Percentiles rank a stretch among this genome's conserved stretches.
phyloP scores from a whole-genome alignment of 1,140 invertebrate genomes.

The Eueides isabella region DNA sequence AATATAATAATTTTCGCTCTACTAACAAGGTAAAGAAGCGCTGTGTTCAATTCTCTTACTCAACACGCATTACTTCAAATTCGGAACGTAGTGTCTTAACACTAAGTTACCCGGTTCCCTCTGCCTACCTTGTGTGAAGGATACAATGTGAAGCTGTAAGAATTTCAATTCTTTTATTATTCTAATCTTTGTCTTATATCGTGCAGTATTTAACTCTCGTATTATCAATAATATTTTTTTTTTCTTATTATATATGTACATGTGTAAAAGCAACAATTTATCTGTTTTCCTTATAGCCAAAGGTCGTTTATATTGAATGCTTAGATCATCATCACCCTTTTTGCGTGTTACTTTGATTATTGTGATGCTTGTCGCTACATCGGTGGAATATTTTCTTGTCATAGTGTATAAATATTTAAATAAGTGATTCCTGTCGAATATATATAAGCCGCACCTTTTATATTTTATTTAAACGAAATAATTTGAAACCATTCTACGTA shows the following conservation, averaged over 20 bases:
- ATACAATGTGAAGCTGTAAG: too few relatives aligned
- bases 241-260: not conserved
- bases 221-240: too few relatives aligned
- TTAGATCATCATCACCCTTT: constrained; percentile 43
- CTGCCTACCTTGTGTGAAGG: too few relatives aligned
- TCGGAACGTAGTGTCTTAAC: too few relatives aligned
- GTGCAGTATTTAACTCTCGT: too few relatives aligned
- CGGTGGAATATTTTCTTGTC: constrained; percentile 30
- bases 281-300: constrained; percentile 26
- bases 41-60: too few relatives aligned
- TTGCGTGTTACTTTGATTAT: constrained; percentile 32
- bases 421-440: constrained; percentile 18
- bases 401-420: constrained; percentile 34
- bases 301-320: constrained; percentile 21
- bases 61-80: too few relatives aligned
- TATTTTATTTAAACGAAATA: not conserved
- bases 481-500: constrained; percentile 1
- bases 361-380: constrained; percentile 17
- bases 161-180: too few relatives aligned
- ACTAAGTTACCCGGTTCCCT: too few relatives aligned
- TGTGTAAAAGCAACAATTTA: not conserved
- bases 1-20: too few relatives aligned
- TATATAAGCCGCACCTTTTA: constrained; percentile 13
- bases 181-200: too few relatives aligned
- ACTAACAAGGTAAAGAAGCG: too few relatives aligned